These are phyloP conservation scores for Papilio elwesi DNA, from an alignment of 2,888 invertebrate genomes.

Conservation along the genomic window DNA sequence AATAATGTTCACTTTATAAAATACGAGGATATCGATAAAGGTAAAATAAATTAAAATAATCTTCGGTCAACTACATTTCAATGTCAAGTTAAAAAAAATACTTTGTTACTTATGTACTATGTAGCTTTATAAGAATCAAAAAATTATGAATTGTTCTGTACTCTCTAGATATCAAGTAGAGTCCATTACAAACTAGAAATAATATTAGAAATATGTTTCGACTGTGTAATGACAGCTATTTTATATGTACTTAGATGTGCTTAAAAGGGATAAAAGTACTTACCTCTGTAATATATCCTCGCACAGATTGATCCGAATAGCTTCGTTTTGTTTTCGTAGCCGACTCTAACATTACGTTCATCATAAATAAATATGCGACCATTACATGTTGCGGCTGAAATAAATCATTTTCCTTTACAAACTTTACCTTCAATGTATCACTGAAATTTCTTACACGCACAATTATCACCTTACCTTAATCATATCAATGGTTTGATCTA, in stretches of 20 bases:
- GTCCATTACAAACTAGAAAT: too few species aligned
- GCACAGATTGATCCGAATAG: conserved; percentile 91
- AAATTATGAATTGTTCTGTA: too few species aligned
- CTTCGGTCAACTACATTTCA: too few species aligned
- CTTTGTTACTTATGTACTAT: too few species aligned
- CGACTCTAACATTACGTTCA: conserved; percentile 65
- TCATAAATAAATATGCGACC: conserved; percentile 66
- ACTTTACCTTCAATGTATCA: conserved; percentile 40
- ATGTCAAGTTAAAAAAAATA: too few species aligned
- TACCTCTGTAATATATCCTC: conserved; percentile 93
- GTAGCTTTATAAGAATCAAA: too few species aligned
- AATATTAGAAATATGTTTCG: too few species aligned
- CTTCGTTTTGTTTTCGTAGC: conserved; percentile 85
- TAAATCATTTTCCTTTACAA: conserved; percentile 49
- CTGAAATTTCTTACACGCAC: conserved; percentile 38
- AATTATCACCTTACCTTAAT: conserved; percentile 65
- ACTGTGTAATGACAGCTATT: too few species aligned
- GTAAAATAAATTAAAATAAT: too few species aligned
- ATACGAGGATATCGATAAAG: too few species aligned
- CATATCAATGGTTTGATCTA: conserved; percentile 71
- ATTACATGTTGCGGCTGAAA: conserved; percentile 72
- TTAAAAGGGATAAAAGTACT: conserved; percentile 30
- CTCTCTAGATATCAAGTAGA: too few species aligned
- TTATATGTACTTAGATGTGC: background rate
- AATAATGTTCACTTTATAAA: too few species aligned